Base-by-base conservation (phyloP, 1,140 invertebrate species). In the Drosophila guanche region DNA sequence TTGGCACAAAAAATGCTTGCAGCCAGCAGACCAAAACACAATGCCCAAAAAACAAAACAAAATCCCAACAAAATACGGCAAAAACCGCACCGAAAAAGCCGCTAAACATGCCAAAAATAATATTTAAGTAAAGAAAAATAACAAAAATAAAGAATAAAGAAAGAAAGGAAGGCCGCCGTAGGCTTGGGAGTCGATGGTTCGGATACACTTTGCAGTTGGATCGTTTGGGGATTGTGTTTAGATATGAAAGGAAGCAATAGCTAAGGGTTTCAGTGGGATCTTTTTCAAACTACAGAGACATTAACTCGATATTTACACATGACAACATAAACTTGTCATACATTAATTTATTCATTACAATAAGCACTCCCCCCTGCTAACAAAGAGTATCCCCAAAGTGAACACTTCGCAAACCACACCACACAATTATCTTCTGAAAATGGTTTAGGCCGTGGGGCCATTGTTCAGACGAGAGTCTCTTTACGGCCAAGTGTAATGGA, bases 31-130 rank as follows among this genome's bases (percentile, higher is more conserved):
- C 43, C 77, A 57, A 62, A 54, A 58, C 75, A 71, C 61, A 80
- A 62, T 58, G 46, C 60, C 63, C 66, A 84, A 61, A 61, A 25
- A 55, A 53, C 57, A 12, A 29, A 43, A 51, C 54, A 70, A 33
- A 29, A 10, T 25, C 47, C 42, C 37, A 54, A 51, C 50, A 51
- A 20, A n/a, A n/a, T n/a, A n/a, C n/a, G n/a, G 20, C 43, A 27
- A 27, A 43, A 53, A 40, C 10, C 61, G 47, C 45, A 29, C 61
- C 37, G 62, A 63, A 73, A 76, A 78, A 86, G 69, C 78, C 74
- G 52, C 78, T 88, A 81, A 86, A 88, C 78, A 86, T 78, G 81
- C 81, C 81, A 86, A 86, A 86, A 86, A 86, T 86, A 86, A 88
- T 86, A 86, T 66, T 85, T 74, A 86, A 81, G 67, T 59, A 51